Percentiles rank a stretch among this genome's conserved stretches.
These are phyloP conservation scores for Rhyacophila evoluta DNA, from an alignment of 2,888 invertebrate genomes.

Conservation along the genomic window DNA sequence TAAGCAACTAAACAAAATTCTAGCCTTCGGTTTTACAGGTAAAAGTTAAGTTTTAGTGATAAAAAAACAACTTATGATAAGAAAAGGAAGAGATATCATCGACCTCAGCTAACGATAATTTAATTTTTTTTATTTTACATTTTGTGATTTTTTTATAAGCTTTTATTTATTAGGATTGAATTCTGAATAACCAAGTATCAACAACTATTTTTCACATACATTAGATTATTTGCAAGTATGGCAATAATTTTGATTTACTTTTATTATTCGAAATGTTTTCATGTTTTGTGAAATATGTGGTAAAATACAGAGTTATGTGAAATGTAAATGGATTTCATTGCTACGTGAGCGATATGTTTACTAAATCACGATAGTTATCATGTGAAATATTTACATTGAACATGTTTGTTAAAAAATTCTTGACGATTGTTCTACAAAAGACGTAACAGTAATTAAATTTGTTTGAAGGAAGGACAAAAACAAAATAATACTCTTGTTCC, in stretches of 20 bases:
- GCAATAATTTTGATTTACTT: background rate
- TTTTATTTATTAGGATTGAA: no score
- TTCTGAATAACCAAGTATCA: no score
- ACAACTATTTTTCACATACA: no score
- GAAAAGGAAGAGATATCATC: no score
- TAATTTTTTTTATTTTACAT: no score
- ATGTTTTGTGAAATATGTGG: constrained; percentile 3
- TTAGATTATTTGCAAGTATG: no score
- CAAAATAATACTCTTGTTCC: constrained; percentile 40
- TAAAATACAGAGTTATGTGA: background rate
- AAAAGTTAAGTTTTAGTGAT: no score
- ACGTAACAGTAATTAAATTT: constrained; percentile 18
- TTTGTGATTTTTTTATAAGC: no score
- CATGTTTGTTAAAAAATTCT: background rate
- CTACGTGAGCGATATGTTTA: background rate
- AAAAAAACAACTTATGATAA: no score
- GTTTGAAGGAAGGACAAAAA: constrained; percentile 40
- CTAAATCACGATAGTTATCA: background rate
- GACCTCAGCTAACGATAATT: no score
- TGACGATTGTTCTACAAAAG: background rate
- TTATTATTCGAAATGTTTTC: constrained; percentile 14
- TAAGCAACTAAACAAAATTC: no score
- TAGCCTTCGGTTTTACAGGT: no score
- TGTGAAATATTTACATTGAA: background rate
- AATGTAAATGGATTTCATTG: background rate